Base-by-base conservation (phyloP, 2,113 vertebrate genomes). In the Calidris pugnax region DNA sequence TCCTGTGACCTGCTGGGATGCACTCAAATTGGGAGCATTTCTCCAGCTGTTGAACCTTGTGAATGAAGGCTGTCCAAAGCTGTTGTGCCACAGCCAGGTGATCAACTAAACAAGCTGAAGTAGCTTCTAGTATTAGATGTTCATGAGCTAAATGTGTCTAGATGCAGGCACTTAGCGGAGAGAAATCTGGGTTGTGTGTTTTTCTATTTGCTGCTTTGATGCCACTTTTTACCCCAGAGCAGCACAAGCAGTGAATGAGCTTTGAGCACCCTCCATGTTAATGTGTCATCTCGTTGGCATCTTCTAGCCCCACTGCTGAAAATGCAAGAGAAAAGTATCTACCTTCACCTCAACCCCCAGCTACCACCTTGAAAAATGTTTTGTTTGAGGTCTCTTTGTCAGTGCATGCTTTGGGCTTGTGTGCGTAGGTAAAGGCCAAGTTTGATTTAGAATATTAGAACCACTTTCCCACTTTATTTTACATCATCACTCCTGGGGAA, bases 211-310 rank as follows among this genome's bases (percentile, higher is more conserved):
- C 27, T 75, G 33, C 37, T 55, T 32, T 50, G 56, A 9, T 47
- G 21, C 39, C 27, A 5, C 59, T 66, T 74, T 50, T 50, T 62
- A 43, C 43, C 19, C 6, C 2, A 14, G 11, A 47, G n/a, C 15
- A 9, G 60, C 53, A 57, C 14, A 23, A 66, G 18, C 17, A 13
- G 18, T 1, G 32, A 57, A 39, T 51, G 47, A 91, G 41, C 21
- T 73, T 30, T 12, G 22, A 69, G 67, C 17, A 73, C 33, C 48
- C 4, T 21, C 50, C 1, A 0, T 26, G 22, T 72, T 73, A 32
- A 45, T 1, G 0, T 63, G 24, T 30, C 26, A 5, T 27, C 22
- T 12, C 1, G 0, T 22, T 55, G 67, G n/a, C 45, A 32, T 53
- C 77, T 62, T 55, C 37, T n/a, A 48, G 37, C 10, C 23, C 35